Evolutionary conservation across 2,888 invertebrate genomes (phyloP).

Genomic region (Ptilodon capucinus): DNA sequence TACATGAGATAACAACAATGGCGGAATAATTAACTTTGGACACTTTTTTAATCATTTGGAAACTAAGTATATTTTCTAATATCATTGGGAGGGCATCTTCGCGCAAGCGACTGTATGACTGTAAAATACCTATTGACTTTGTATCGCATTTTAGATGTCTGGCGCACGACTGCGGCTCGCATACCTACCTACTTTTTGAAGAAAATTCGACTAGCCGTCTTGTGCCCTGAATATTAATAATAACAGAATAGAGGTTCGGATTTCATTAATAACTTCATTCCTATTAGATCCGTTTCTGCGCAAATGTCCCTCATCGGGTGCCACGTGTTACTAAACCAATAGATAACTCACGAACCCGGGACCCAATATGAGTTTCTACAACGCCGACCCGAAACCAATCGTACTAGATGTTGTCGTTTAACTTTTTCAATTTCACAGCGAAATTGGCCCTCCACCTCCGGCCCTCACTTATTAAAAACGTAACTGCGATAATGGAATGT

Average conservation of each 20-base stretch:
- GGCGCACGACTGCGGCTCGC: too few relatives aligned
- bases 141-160: too few relatives aligned
- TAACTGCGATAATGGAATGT: slow-evolving; percentile 59
- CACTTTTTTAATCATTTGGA: too few relatives aligned
- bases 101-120: too few relatives aligned
- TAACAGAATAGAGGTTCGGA: not conserved
- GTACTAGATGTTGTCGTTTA: slow-evolving; percentile 54
- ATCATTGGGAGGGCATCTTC: too few relatives aligned
- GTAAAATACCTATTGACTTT: too few relatives aligned
- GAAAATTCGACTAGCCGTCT: too few relatives aligned
- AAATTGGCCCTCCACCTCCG: slow-evolving; percentile 52
- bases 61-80: too few relatives aligned
- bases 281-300: not conserved
- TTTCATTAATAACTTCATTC: not conserved
- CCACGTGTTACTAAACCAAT: slow-evolving; percentile 29
- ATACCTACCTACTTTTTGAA: too few relatives aligned
- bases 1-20: too few relatives aligned
- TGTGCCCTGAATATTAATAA: too few relatives aligned
- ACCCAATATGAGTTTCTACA: slow-evolving; percentile 37
- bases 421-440: slow-evolving; percentile 64
- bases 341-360: slow-evolving; percentile 26
- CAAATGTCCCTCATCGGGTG: slow-evolving; percentile 33
- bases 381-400: slow-evolving; percentile 43
- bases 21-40: too few relatives aligned
- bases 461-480: slow-evolving; percentile 59